phyloP scores from a whole-genome alignment of 2,113 vertebrate species.

The Scomber colias region DNA sequence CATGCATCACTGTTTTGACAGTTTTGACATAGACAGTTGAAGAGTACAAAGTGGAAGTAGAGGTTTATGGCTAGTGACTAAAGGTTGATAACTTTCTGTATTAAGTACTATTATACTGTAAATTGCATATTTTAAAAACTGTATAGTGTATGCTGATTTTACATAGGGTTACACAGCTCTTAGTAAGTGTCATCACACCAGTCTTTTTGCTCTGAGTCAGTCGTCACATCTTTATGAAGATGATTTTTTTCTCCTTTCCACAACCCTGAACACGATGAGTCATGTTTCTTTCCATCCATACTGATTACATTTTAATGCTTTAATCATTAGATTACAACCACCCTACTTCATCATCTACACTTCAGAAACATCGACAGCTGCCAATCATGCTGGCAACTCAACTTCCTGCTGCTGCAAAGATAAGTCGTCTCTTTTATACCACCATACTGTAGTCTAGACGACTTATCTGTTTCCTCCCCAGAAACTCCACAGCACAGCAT shows the following conservation, averaged over 20 bases:
- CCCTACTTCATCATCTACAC: constrained; percentile 10
- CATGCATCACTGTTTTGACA: neutral
- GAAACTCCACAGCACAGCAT: constrained; percentile 25
- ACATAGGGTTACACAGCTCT: constrained; percentile 15
- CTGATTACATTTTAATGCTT: constrained; percentile 15
- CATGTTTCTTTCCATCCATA: neutral
- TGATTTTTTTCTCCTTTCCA: neutral
- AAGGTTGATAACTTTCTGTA: too few relatives aligned
- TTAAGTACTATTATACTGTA: neutral
- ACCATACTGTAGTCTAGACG: neutral
- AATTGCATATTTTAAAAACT: neutral
- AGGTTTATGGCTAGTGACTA: neutral
- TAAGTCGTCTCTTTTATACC: constrained; percentile 8
- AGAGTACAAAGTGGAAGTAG: too few relatives aligned
- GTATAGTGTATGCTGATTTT: constrained; percentile 11
- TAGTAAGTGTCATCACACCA: constrained; percentile 9
- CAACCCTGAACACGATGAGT: neutral
- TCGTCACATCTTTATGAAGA: neutral
- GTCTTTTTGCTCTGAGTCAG: constrained; percentile 3
- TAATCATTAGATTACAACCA: neutral
- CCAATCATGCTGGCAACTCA: constrained; percentile 32
- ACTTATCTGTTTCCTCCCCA: neutral
- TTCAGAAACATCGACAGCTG: constrained; percentile 32
- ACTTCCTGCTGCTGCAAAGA: constrained; percentile 14
- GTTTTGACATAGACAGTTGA: neutral